A percentile compares a stretch with the other conserved stretches of the same genome.
These are phyloP conservation scores for Synergus japonicus DNA, from an alignment of 2,888 invertebrate species.

Conservation along the genomic window DNA sequence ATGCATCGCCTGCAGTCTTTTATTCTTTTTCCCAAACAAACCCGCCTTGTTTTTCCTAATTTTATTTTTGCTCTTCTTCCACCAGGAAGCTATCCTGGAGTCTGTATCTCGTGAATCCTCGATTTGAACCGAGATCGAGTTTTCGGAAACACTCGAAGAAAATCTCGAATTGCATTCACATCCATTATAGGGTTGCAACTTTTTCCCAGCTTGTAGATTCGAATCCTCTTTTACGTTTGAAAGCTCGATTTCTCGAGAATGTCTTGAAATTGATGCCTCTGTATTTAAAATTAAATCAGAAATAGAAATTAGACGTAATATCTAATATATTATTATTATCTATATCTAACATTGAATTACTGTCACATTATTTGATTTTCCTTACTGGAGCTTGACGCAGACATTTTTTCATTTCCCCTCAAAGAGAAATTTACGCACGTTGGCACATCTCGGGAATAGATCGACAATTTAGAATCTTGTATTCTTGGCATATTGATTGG, in stretches of 20 bases:
- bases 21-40: constrained; percentile 12
- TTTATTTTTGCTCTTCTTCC: constrained; percentile 28
- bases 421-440: neutral
- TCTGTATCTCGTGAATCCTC: neutral
- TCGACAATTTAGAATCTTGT: neutral
- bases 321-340: neutral
- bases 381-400: neutral
- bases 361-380: neutral
- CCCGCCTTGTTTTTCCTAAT: constrained; percentile 26
- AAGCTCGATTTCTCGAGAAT: neutral
- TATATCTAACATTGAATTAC: neutral
- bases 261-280: neutral
- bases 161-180: constrained; percentile 29
- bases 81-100: constrained; percentile 15
- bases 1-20: constrained; percentile 28
- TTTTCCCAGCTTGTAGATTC: constrained; percentile 19
- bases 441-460: neutral
- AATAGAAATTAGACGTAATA: neutral
- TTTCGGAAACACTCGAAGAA: neutral
- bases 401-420: neutral
- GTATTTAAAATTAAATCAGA: neutral
- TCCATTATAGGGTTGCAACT: constrained; percentile 7
- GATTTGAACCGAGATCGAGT: constrained; percentile 16
- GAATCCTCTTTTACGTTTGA: neutral
- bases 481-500: neutral